phyloP scores from a whole-genome alignment of 2,888 invertebrate species.

The Aleiodes leptofemur region DNA sequence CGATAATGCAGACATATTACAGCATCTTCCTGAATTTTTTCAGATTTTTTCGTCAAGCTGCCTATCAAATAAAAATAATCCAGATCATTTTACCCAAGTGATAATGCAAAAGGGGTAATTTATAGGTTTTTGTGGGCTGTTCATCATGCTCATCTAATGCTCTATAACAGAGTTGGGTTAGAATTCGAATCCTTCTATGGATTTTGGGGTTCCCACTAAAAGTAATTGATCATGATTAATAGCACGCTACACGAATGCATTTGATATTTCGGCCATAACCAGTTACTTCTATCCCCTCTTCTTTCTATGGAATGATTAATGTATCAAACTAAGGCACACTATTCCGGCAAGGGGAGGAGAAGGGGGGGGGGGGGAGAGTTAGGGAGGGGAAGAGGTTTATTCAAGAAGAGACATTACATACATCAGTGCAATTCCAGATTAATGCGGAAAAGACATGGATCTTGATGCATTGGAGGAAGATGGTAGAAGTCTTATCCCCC shows the following conservation, averaged over 20 bases:
- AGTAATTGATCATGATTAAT: conserved; percentile 42
- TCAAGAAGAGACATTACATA: conserved; percentile 11
- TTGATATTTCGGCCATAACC: conserved; percentile 30
- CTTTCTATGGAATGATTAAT: conserved; percentile 27
- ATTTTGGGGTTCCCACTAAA: conserved; percentile 14
- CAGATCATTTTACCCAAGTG: neutral
- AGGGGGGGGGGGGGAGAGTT: no score
- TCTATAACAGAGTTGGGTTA: neutral
- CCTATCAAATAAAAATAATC: no score
- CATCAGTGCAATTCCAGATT: conserved; percentile 21
- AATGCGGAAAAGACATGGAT: conserved; percentile 27
- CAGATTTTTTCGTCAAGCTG: no score
- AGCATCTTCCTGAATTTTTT: no score
- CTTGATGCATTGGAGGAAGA: conserved; percentile 2
- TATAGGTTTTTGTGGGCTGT: conserved; percentile 4
- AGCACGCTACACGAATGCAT: conserved; percentile 14
- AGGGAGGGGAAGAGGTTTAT: neutral
- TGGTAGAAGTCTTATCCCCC: neutral
- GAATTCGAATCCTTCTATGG: conserved; percentile 27
- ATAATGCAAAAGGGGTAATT: conserved; percentile 6
- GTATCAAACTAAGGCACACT: neutral
- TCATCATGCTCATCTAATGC: conserved; percentile 23
- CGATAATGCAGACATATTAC: no score
- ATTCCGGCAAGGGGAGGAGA: no score
- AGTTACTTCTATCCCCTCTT: neutral